A percentile compares a stretch with the other conserved stretches of the same genome.
These are phyloP conservation scores for Solenopsis fugax DNA, from an alignment of 1,140 invertebrate species.

Conservation along the genomic window DNA sequence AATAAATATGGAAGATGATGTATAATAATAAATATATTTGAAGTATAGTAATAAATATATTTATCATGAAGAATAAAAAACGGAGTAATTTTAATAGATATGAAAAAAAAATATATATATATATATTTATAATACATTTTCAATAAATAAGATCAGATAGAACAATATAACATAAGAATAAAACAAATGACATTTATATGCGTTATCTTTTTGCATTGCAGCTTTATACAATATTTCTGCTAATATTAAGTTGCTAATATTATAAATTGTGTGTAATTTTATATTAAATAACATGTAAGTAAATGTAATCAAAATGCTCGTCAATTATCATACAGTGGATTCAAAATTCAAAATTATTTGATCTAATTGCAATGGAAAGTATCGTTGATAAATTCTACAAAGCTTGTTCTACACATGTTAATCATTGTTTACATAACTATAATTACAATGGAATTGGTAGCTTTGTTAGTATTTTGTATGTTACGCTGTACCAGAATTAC, in stretches of 20 bases:
- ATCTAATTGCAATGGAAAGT: not conserved
- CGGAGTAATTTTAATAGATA: not conserved
- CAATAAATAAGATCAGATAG: not conserved
- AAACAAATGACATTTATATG: not conserved
- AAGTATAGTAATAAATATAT: too few relatives aligned
- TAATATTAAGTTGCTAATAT: not conserved
- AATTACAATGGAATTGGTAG: constrained; percentile 12
- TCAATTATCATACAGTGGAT: not conserved
- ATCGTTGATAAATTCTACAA: not conserved
- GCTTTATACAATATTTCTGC: not conserved
- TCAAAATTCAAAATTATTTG: not conserved
- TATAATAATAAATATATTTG: too few relatives aligned
- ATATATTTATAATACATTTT: not conserved
- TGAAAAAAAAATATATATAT: not conserved
- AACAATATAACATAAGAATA: not conserved
- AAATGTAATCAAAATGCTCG: not conserved
- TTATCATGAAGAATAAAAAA: not conserved
- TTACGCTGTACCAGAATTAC: not conserved
- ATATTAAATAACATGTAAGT: constrained; percentile 1
- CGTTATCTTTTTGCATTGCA: not conserved
- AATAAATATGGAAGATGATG: too few relatives aligned
- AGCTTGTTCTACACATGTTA: not conserved
- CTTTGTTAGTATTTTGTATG: not conserved
- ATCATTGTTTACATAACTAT: not conserved
- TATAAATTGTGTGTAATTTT: not conserved